Evolutionary conservation across 2,888 invertebrate species (phyloP).

Genomic region (Aphidius colemani): DNA sequence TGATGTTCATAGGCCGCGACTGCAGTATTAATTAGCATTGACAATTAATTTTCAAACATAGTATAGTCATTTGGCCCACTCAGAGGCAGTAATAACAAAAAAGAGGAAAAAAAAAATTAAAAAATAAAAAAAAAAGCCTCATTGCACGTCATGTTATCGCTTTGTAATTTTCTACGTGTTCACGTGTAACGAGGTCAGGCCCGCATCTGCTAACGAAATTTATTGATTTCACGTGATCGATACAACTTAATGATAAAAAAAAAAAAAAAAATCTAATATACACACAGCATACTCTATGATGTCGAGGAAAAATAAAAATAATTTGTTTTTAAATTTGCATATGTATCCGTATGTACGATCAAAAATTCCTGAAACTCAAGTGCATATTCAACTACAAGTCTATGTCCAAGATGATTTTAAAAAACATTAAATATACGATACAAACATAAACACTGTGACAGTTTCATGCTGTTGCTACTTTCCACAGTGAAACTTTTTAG

Average conservation of each 20-base stretch:
- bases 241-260: neutral
- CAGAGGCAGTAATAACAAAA: constrained; percentile 41
- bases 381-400: constrained; percentile 2
- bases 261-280: neutral
- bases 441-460: neutral
- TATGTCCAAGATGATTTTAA: neutral
- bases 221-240: neutral
- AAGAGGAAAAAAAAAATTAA: constrained; percentile 29
- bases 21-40: constrained; percentile 47
- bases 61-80: constrained; percentile 22
- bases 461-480: no score
- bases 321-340: constrained; percentile 30
- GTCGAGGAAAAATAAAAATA: constrained; percentile 10
- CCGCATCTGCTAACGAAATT: constrained; percentile 18
- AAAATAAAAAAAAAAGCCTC: constrained; percentile 24
- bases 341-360: constrained; percentile 35
- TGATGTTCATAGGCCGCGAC: constrained; percentile 47
- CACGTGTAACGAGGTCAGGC: constrained; percentile 28
- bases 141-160: constrained; percentile 20
- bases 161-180: constrained; percentile 19
- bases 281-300: constrained; percentile 1
- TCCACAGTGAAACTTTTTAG: no score
- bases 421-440: constrained; percentile 2
- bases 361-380: constrained; percentile 26
- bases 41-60: neutral